Evolutionary conservation across 2,888 invertebrate genomes (phyloP), one percentile per base, ranked within the genome.

Genomic region (Arge pagana): DNA sequence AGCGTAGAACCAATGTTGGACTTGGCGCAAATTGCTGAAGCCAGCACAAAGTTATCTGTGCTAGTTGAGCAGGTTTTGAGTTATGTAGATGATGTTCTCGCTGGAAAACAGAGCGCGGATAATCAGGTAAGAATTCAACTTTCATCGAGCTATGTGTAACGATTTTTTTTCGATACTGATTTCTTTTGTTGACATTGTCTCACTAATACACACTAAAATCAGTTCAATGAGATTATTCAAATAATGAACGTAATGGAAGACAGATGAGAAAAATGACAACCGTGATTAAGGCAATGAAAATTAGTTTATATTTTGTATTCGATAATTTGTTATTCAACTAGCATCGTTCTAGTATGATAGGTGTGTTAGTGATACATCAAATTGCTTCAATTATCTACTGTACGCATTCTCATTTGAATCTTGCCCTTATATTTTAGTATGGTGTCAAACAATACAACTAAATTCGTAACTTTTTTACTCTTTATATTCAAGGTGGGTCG

Each of bases 61-160:
- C 81, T 92, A 69, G 79, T 96, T 35, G 90, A 91, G 54, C 86
- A 88, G 75, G 87, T 94, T 56, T 77, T 92, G 53, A 79, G 80
- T 56, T 96, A 96, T 76, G 95, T 97, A 10, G 96, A 97, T 71
- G 95, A 95, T 70, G 96, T 98, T 50, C 79, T 96, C 67, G 85
- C 87, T 24, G 90, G 88, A 35, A 85, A 88, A 66, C 82, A 85
- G 51, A 81, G 84, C 35, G 71, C 71, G 23, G 89, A 95, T 79
- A 93, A 92, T 77, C 89, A 89, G 42, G 90, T 71, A 63, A 33
- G 11, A 42, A 1, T 19, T 30, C 19, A n/a, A 42, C 6, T 10
- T 7, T 30, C 7, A 42, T 30, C 11, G 3, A 19, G 8, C n/a
- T n/a, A n/a, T n/a, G n/a, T n/a, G n/a, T n/a, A n/a, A n/a, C n/a